These are phyloP conservation scores for Trematomus loennbergii DNA, from an alignment of 2,113 vertebrate species.

Conservation along the genomic window DNA sequence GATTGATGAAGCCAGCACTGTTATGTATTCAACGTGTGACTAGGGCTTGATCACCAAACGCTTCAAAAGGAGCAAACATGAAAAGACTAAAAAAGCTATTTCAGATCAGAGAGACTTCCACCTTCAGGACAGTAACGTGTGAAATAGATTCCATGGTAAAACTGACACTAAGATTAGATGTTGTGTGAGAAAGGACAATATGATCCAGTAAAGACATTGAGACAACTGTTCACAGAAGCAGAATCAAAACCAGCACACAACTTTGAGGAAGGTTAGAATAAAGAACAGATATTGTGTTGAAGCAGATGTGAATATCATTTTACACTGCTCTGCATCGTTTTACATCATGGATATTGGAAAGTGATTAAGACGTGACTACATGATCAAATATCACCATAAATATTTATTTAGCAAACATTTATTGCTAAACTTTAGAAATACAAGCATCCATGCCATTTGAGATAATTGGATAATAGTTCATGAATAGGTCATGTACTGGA, in stretches of 20 bases:
- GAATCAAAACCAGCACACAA: too few relatives aligned
- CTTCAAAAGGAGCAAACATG: too few relatives aligned
- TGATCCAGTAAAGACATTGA: too few relatives aligned
- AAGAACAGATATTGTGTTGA: too few relatives aligned
- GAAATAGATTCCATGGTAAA: neutral
- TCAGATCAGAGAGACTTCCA: neutral
- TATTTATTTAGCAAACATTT: neutral
- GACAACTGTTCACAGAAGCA: too few relatives aligned
- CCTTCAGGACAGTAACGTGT: neutral
- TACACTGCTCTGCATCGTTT: neutral
- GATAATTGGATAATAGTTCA: slow-evolving; percentile 9
- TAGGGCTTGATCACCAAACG: too few relatives aligned
- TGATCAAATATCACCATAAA: slow-evolving; percentile 12
- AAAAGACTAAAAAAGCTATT: neutral
- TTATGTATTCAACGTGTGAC: too few relatives aligned
- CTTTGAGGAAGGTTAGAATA: too few relatives aligned
- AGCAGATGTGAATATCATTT: too few relatives aligned
- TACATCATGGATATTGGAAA: neutral
- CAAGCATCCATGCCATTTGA: neutral
- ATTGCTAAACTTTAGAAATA: neutral
- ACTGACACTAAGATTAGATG: too few relatives aligned
- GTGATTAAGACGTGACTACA: neutral
- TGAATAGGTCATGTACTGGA: neutral
- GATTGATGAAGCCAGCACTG: too few relatives aligned
- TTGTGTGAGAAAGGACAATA: too few relatives aligned